A percentile compares a stretch with the other conserved stretches of the same genome.
Evolutionary conservation across 1,140 invertebrate species (phyloP).

Genomic region (Macrobrachium nipponense): DNA sequence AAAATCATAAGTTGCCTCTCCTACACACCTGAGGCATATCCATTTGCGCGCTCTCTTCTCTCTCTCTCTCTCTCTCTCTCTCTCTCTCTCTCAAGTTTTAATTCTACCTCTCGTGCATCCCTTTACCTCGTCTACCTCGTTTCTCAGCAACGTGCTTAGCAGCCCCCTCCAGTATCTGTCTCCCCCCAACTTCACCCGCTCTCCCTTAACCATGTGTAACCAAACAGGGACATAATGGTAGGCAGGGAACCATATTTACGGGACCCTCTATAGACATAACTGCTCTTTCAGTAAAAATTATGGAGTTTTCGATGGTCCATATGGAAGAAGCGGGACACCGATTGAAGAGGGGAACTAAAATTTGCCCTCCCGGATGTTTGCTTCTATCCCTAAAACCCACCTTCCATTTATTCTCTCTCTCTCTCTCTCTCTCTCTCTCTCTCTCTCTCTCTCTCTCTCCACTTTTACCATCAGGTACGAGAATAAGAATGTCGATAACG

Average conservation of each 20-base stretch:
- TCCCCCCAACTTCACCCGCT: not conserved
- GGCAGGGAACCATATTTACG: conserved; percentile 8
- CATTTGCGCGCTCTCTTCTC: not conserved
- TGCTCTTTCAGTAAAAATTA: not conserved
- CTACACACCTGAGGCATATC: not conserved
- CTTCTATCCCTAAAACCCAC: not conserved
- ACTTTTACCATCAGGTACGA: too few relatives aligned
- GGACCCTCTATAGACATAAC: conserved; percentile 9
- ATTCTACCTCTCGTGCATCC: not conserved
- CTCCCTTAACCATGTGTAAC: conserved; percentile 20
- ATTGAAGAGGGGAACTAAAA: not conserved
- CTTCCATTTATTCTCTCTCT: not conserved
- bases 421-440: not conserved
- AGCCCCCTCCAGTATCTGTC: not conserved
- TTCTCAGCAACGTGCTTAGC: not conserved
- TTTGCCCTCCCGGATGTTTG: not conserved
- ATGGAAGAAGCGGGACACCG: not conserved
- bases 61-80: conserved; percentile 8
- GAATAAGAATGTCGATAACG: too few relatives aligned
- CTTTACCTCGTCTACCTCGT: not conserved
- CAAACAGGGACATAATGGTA: conserved; percentile 7
- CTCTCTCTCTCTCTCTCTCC: conserved; percentile 6
- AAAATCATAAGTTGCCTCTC: not conserved
- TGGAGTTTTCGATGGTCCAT: not conserved
- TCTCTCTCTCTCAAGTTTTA: not conserved